Percentiles rank a stretch among this genome's conserved stretches.
Evolutionary conservation across 1,140 invertebrate species (phyloP).

Genomic region (Pseudomyrmex cubaensis): DNA sequence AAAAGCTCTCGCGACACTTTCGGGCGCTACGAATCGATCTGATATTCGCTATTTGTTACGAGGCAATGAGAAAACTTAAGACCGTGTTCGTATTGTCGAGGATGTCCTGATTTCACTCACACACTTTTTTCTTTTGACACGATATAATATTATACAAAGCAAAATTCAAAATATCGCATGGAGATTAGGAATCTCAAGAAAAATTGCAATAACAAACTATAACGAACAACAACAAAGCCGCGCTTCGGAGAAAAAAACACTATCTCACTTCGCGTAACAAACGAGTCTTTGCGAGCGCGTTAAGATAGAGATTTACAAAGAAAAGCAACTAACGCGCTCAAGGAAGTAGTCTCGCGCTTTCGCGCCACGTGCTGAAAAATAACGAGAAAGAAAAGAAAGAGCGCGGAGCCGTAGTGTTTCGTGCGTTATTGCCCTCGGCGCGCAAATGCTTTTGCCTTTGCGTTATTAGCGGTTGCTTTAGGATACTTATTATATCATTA

Average conservation of each 20-base stretch:
- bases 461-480: conserved; percentile 43
- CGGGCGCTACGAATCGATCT: conserved; percentile 54
- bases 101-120: background rate
- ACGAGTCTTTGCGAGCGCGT: conserved; percentile 36
- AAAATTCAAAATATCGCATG: background rate
- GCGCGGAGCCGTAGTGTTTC: conserved; percentile 13
- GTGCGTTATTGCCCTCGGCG: conserved; percentile 43
- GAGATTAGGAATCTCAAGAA: background rate
- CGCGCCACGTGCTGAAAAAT: conserved; percentile 48
- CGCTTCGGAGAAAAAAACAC: background rate
- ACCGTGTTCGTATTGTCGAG: conserved; percentile 22
- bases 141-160: background rate
- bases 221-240: background rate
- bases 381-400: background rate
- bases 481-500: conserved; percentile 61
- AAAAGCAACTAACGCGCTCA: conserved; percentile 26
- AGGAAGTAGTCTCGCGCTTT: conserved; percentile 10
- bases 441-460: conserved; percentile 25
- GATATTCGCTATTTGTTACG: conserved; percentile 50
- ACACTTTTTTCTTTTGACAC: background rate
- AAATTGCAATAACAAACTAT: background rate
- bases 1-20: conserved; percentile 66
- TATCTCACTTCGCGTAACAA: conserved; percentile 29
- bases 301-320: conserved; percentile 44
- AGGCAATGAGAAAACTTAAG: conserved; percentile 48